Conservation (phyloP, 2,888 invertebrate genomes). For the Salpingus planirostris region DNA sequence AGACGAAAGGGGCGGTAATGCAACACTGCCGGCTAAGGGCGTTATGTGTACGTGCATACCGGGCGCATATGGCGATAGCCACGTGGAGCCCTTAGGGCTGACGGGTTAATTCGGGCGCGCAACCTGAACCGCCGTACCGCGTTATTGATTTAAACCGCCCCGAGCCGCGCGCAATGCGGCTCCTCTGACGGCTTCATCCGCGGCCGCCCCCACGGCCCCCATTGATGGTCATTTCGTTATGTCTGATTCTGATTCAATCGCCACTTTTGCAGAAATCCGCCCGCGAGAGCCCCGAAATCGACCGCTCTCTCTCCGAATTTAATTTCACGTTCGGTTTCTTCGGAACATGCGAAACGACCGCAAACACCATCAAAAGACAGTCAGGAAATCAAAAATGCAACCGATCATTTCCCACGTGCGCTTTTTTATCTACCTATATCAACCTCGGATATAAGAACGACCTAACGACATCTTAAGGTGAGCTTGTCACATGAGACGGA, state of each 20-base stretch:
- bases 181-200: slow-evolving; percentile 28
- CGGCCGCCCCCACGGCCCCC: slow-evolving; percentile 15
- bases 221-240: slow-evolving; percentile 33
- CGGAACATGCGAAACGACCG: too few relatives aligned
- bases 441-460: too few relatives aligned
- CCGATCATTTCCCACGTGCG: too few relatives aligned
- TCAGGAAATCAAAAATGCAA: too few relatives aligned
- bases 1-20: too few relatives aligned
- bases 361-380: too few relatives aligned
- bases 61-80: slow-evolving; percentile 9
- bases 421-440: too few relatives aligned
- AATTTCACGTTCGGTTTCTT: too few relatives aligned
- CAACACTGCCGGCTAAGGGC: too few relatives aligned
- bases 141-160: slow-evolving; percentile 31
- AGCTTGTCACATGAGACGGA: too few relatives aligned
- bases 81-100: slow-evolving; percentile 15
- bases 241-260: slow-evolving; percentile 31
- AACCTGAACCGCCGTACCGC: slow-evolving; percentile 26
- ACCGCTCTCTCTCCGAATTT: slow-evolving; percentile 5
- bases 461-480: too few relatives aligned
- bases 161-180: slow-evolving; percentile 29
- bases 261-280: slow-evolving; percentile 13
- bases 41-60: too few relatives aligned
- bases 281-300: neutral
- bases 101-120: slow-evolving; percentile 29